These are phyloP conservation scores for Cathartes aura DNA, from an alignment of 2,113 vertebrate species.

Conservation along the genomic window DNA sequence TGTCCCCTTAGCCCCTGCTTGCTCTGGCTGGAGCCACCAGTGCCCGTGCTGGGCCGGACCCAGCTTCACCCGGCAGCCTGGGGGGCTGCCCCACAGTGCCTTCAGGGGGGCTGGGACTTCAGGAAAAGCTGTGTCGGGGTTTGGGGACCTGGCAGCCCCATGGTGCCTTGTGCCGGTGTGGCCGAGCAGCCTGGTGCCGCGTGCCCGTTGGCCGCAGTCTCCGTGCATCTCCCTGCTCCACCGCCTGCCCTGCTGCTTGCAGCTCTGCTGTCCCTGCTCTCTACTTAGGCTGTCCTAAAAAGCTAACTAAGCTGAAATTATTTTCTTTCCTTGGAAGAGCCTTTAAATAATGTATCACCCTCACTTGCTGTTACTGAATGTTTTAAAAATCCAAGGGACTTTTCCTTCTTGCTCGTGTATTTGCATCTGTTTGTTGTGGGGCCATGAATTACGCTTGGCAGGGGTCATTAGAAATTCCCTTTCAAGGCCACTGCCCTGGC, in stretches of 20 bases:
- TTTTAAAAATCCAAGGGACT: neutral
- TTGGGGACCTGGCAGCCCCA: accelerated
- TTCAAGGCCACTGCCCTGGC: neutral
- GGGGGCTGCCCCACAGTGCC: neutral
- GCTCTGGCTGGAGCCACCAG: accelerated
- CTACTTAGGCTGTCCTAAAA: neutral
- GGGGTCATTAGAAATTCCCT: neutral
- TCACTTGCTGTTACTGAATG: neutral
- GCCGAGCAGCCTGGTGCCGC: accelerated
- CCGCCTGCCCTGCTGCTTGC: neutral
- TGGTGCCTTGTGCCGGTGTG: accelerated
- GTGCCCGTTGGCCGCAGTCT: accelerated
- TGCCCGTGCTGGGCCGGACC: accelerated
- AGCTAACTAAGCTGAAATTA: conserved; percentile 59
- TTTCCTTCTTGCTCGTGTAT: neutral
- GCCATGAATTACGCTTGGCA: neutral
- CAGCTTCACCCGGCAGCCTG: neutral
- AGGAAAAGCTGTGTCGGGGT: neutral
- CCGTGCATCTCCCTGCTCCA: accelerated
- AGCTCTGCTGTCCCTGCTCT: neutral
- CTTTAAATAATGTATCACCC: conserved; percentile 44
- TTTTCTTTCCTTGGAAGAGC: neutral
- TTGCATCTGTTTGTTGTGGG: neutral
- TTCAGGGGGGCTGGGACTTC: no score
- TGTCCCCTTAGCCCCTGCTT: accelerated